Base-by-base conservation (phyloP, 2,888 invertebrate species). In the Meta bourneti region DNA sequence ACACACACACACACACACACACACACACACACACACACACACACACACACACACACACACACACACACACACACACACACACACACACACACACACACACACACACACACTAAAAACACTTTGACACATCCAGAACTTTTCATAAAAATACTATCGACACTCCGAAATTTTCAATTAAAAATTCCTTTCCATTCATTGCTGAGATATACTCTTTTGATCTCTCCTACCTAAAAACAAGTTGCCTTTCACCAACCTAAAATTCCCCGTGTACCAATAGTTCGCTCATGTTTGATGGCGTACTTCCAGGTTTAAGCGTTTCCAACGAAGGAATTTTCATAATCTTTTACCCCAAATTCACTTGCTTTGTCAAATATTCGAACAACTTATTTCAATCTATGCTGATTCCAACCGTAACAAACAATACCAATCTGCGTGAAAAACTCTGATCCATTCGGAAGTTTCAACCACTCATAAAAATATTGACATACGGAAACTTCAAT, bases 271-370 rank as follows among this genome's bases (percentile, higher is more conserved):
- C 71, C 77, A 87, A 87, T 87, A 79, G 79, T 70, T 51, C n/a
- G 19, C 48, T 69, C 89, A 71, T 72, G 82, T 89, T 81, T 89
- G 83, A 78, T 88, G 83, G 71, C 52, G 83, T 90, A 69, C n/a
- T 4, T 34, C 34, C 34, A 34, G 34, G 34, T 34, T 34, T 34
- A 34, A 34, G 34, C 34, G 34, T 34, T 34, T 34, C 34, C 34
- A 34, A 34, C 34, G 34, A 34, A 34, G 34, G 1, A 34, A 4
- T 34, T 34, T 34, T 34, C 34, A 34, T 34, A 34, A 34, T 2
- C 34, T 34, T 34, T 34, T 34, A 34, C 34, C 34, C 34, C 4
- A 2, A 34, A 4, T 34, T 34, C 34, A 2, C 34, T 34, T 34
- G 34, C 34, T 34, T 34, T 34, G 34, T 1, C 1, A 34, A 34